Evolutionary conservation across 2,113 vertebrate genomes (phyloP).

Genomic region (Hypocryptadius cinnamomeus): DNA sequence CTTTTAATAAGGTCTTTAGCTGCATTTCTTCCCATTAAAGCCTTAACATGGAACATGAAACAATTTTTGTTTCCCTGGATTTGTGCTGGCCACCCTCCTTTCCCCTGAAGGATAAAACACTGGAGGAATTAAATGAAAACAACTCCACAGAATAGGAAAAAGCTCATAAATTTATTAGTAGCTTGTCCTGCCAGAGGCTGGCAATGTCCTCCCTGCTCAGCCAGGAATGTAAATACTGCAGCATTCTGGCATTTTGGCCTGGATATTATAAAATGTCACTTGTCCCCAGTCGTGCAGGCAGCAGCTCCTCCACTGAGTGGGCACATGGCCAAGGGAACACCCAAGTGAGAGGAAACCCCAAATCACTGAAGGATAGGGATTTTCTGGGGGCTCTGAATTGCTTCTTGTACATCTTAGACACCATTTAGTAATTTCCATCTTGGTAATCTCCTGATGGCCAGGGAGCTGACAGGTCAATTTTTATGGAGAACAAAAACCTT

Average conservation of each 20-base stretch:
- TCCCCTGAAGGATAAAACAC: neutral
- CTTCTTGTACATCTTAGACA: neutral
- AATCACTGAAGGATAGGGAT: neutral
- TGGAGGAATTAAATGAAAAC: neutral
- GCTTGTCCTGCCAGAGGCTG: neutral
- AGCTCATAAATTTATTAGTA: neutral
- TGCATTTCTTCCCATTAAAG: neutral
- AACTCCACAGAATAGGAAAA: neutral
- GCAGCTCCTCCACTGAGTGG: neutral
- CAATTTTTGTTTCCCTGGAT: neutral
- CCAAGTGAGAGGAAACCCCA: neutral
- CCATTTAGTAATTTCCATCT: neutral
- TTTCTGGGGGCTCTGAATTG: fast-evolving
- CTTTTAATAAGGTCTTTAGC: neutral
- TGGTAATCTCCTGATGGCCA: neutral
- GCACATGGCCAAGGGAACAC: neutral
- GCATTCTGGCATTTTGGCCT: neutral
- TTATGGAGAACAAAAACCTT: neutral
- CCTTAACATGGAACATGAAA: neutral
- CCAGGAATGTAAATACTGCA: neutral
- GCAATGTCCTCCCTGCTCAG: neutral
- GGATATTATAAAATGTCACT: neutral
- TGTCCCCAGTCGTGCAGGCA: neutral
- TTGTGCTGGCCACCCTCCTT: neutral
- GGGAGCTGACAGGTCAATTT: neutral